Evolutionary conservation across 2,797 vertebrate species (phyloP).

Genomic region (Alauda arvensis): DNA sequence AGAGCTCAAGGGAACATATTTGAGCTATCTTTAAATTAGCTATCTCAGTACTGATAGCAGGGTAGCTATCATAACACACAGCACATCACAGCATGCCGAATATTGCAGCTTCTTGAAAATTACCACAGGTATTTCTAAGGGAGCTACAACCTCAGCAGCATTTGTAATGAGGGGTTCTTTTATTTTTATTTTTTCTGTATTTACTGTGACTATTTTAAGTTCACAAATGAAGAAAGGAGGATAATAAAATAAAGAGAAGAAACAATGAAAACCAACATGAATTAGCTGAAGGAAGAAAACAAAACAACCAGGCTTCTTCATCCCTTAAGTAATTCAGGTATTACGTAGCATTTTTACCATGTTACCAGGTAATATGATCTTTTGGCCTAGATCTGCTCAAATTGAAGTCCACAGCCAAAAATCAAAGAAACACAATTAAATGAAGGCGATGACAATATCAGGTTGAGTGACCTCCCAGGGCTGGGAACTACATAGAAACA

Average conservation of each 20-base stretch:
- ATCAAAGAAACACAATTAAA: neutral
- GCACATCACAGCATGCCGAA: neutral
- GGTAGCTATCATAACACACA: conserved; percentile 5
- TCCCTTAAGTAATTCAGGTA: neutral
- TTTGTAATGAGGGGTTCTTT: neutral
- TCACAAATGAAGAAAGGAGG: neutral
- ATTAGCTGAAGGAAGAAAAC: neutral
- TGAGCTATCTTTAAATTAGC: conserved; percentile 46
- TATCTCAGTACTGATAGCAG: neutral
- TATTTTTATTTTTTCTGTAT: neutral
- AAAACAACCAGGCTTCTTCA: neutral
- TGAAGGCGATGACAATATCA: neutral
- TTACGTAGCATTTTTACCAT: neutral
- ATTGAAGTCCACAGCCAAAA: neutral
- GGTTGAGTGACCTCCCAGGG: neutral
- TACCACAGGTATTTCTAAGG: neutral
- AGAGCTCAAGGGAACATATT: conserved; percentile 20
- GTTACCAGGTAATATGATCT: neutral
- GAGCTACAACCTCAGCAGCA: neutral
- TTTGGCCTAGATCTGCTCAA: neutral
- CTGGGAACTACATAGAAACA: neutral
- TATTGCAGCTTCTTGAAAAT: neutral
- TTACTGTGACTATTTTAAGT: neutral
- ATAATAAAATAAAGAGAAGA: neutral
- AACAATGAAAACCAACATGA: neutral